These are phyloP conservation scores for Drosophila ficusphila DNA, from an alignment of 1,140 invertebrate species.

Conservation along the genomic window DNA sequence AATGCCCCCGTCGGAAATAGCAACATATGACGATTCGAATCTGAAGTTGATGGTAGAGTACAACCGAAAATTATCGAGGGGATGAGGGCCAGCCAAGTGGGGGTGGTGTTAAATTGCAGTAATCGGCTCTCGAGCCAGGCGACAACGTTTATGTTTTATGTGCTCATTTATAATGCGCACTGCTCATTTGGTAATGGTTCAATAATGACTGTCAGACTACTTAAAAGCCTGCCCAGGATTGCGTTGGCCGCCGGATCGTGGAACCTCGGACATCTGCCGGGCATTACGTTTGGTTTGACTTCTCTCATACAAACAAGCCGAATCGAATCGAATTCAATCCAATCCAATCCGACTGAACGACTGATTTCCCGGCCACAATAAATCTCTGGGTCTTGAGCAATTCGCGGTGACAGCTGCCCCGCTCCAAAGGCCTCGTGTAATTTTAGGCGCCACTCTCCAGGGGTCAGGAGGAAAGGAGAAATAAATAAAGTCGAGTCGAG, in stretches of 20 bases:
- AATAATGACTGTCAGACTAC: conserved; percentile 67
- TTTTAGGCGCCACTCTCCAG: conserved; percentile 72
- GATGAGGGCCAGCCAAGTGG: conserved; percentile 23
- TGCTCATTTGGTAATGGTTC: conserved; percentile 79
- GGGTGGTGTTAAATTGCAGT: conserved; percentile 79
- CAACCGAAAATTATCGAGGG: conserved; percentile 2
- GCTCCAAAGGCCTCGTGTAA: conserved; percentile 47
- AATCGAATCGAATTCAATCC: conserved; percentile 15
- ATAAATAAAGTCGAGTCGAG: conserved; percentile 44
- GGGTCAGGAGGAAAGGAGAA: conserved; percentile 52
- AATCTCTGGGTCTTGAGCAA: conserved; percentile 40
- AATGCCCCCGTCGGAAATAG: conserved; percentile 54
- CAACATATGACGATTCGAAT: conserved; percentile 62
- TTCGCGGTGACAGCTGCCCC: conserved; percentile 40
- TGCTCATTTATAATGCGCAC: conserved; percentile 77
- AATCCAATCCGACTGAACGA: conserved; percentile 6
- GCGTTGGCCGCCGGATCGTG: too few relatives aligned
- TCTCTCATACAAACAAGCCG: conserved; percentile 11
- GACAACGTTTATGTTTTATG: conserved; percentile 82
- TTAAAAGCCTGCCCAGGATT: conserved; percentile 58
- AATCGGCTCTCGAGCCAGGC: conserved; percentile 71
- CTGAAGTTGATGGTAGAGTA: conserved; percentile 1
- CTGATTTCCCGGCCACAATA: conserved; percentile 35
- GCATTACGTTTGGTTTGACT: conserved; percentile 36
- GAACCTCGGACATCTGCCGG: conserved; percentile 61